A percentile compares a stretch with the other conserved stretches of the same genome.
phyloP scores from a whole-genome alignment of 92 coral and sea anemone species.

The Bergia sp. region DNA sequence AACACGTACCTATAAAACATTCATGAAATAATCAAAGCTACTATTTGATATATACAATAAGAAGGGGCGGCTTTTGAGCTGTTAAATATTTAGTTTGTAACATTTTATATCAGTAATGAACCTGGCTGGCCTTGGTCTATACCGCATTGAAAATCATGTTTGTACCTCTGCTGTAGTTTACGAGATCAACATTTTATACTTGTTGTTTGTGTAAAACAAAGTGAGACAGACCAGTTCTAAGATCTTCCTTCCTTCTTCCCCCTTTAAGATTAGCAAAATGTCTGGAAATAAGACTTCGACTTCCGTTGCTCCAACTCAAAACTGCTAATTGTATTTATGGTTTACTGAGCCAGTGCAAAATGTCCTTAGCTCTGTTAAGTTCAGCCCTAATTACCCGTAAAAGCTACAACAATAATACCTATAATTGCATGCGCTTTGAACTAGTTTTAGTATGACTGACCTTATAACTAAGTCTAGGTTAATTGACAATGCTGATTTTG shows the following conservation, averaged over 20 bases:
- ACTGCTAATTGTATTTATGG: background rate
- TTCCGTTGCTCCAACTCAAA: background rate
- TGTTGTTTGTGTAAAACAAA: too few species aligned
- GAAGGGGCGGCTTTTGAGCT: background rate
- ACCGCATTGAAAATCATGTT: background rate
- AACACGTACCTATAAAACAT: background rate
- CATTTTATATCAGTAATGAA: background rate
- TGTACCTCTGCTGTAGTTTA: background rate
- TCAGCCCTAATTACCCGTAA: background rate
- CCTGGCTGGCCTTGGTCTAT: background rate
- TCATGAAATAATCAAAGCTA: background rate
- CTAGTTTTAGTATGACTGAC: background rate
- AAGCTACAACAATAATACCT: background rate
- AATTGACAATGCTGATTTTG: background rate
- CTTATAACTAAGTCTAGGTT: background rate
- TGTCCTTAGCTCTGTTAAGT: background rate
- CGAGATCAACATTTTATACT: background rate
- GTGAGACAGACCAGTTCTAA: background rate
- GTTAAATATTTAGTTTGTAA: background rate
- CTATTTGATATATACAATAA: background rate
- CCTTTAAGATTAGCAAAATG: background rate
- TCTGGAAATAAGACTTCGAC: background rate
- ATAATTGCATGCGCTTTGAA: background rate
- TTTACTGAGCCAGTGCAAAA: background rate
- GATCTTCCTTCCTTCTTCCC: background rate